phyloP scores from a whole-genome alignment of 2,888 invertebrate species.

The Heliconius hortense region DNA sequence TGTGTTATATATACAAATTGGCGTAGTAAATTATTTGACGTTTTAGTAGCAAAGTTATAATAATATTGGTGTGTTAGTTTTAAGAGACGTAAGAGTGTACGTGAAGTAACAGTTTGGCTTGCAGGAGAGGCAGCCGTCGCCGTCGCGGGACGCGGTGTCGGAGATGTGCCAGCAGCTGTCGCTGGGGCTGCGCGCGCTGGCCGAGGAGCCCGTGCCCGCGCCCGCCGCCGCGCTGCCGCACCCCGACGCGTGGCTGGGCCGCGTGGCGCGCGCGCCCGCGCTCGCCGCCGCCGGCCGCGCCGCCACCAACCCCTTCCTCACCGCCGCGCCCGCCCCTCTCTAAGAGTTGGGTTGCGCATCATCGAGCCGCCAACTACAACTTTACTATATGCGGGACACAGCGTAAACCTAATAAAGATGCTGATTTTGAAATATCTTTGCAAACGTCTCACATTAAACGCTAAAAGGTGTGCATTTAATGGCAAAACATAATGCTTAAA shows the following conservation, averaged over 20 bases:
- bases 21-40: no score
- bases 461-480: background rate
- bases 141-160: slow-evolving; percentile 81
- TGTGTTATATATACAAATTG: no score
- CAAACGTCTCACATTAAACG: background rate
- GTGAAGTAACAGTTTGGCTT: no score
- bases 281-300: slow-evolving; percentile 74
- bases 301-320: slow-evolving; percentile 10
- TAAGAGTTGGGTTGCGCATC: no score
- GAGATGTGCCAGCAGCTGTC: slow-evolving; percentile 92
- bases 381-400: background rate
- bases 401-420: background rate
- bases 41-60: no score
- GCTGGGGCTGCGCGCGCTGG: slow-evolving; percentile 88
- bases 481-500: background rate
- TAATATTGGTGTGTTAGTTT: no score
- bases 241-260: slow-evolving; percentile 92
- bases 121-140: slow-evolving; percentile 45
- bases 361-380: background rate
- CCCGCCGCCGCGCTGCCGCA: slow-evolving; percentile 83
- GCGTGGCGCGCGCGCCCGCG: slow-evolving; percentile 81
- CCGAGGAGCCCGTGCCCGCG: slow-evolving; percentile 72
- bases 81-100: no score
- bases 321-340: background rate
- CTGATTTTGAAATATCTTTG: background rate